A percentile compares a stretch with the other conserved stretches of the same genome.
Evolutionary conservation across 2,797 vertebrate genomes (phyloP).

Genomic region (Spheniscus humboldti): DNA sequence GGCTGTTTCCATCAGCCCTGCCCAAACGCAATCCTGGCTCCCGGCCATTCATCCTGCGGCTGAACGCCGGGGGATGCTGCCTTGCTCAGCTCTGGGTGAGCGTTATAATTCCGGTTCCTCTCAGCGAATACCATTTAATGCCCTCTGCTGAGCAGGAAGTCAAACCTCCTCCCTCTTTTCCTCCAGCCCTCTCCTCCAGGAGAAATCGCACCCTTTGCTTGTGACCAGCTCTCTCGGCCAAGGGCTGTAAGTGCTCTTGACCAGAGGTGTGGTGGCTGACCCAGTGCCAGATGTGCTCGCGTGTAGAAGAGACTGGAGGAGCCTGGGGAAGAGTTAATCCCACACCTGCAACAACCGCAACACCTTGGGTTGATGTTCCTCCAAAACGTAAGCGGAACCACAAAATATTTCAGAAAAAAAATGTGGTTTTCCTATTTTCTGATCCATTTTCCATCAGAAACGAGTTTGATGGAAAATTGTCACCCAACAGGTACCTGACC

Average conservation of each 20-base stretch:
- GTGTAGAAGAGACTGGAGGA: not conserved
- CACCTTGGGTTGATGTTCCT: not conserved
- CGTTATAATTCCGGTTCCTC: not conserved
- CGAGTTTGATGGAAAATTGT: too few species aligned
- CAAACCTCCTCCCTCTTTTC: not conserved
- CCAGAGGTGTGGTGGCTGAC: not conserved
- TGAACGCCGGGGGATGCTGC: fast-evolving
- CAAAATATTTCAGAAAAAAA: not conserved
- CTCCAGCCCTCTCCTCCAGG: not conserved
- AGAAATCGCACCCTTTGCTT: not conserved
- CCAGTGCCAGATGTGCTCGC: not conserved
- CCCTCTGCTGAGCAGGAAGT: not conserved
- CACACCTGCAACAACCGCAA: not conserved
- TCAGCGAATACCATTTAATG: not conserved
- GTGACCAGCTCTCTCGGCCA: not conserved
- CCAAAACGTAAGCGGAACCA: not conserved
- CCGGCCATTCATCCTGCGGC: fast-evolving
- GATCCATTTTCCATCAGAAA: not conserved
- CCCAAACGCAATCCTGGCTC: not conserved
- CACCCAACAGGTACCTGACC: not conserved
- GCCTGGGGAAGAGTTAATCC: not conserved
- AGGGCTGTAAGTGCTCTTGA: fast-evolving
- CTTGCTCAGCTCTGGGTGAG: not conserved
- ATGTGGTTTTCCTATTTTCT: not conserved
- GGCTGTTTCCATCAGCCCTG: not conserved